Conservation (phyloP, 1,140 invertebrate genomes). For the Panonychus citri region DNA sequence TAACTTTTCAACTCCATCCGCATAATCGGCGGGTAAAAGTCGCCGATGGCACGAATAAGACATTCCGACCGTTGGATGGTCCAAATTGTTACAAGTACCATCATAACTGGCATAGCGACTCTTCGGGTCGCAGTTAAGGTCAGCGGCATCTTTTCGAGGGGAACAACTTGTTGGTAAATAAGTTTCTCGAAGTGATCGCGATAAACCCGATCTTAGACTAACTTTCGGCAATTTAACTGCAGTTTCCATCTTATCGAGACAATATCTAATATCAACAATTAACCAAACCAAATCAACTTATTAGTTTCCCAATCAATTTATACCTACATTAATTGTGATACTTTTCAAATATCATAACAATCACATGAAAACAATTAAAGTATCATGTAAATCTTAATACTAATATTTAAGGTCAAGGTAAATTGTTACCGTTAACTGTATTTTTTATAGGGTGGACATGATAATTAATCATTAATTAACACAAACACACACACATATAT, state of each 20-base stretch:
- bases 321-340: too few species aligned
- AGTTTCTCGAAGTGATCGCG: neutral
- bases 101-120: conserved; percentile 58
- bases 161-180: neutral
- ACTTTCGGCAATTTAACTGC: neutral
- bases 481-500: too few species aligned
- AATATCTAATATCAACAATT: too few species aligned
- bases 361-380: neutral
- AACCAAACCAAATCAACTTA: too few species aligned
- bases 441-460: too few species aligned
- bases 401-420: neutral
- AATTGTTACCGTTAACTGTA: too few species aligned
- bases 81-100: conserved; percentile 86
- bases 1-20: conserved; percentile 84
- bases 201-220: neutral
- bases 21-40: conserved; percentile 66
- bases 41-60: conserved; percentile 65
- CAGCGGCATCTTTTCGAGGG: too few species aligned
- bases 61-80: conserved; percentile 70
- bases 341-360: too few species aligned
- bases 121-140: neutral
- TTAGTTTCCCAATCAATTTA: too few species aligned
- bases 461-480: too few species aligned
- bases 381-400: neutral
- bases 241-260: neutral